Conservation (phyloP, 2,113 vertebrate genomes). For the Nothocercus julius region DNA sequence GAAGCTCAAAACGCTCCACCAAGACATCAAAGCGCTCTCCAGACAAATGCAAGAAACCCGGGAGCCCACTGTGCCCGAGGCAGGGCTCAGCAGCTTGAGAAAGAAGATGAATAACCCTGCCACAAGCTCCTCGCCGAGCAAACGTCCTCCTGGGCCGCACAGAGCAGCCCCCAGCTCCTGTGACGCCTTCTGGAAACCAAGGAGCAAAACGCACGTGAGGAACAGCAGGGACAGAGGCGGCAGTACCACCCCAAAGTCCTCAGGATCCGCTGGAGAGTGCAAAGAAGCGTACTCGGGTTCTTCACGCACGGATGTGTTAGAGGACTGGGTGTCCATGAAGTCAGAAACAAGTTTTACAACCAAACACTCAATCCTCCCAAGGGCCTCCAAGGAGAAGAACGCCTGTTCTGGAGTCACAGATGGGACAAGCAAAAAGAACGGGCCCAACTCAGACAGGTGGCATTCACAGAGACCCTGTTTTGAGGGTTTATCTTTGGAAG, state of each 20-base stretch:
- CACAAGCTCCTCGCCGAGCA: not conserved
- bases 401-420: not conserved
- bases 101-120: not conserved
- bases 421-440: not conserved
- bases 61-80: not conserved
- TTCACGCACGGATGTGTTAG: not conserved
- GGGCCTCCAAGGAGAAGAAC: not conserved
- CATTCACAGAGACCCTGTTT: not conserved
- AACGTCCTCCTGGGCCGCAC: not conserved
- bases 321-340: not conserved
- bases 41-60: not conserved
- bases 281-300: not conserved
- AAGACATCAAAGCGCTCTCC: not conserved
- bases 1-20: accelerated
- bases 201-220: not conserved
- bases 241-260: not conserved
- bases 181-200: not conserved
- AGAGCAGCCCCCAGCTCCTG: not conserved
- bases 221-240: not conserved
- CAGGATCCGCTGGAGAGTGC: not conserved
- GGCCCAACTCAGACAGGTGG: not conserved
- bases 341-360: not conserved
- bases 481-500: conserved; percentile 3
- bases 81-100: not conserved
- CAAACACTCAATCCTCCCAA: not conserved